Percentiles rank a stretch among this genome's conserved stretches.
phyloP scores from a whole-genome alignment of 2,113 vertebrate genomes.

The Hippolais icterina region DNA sequence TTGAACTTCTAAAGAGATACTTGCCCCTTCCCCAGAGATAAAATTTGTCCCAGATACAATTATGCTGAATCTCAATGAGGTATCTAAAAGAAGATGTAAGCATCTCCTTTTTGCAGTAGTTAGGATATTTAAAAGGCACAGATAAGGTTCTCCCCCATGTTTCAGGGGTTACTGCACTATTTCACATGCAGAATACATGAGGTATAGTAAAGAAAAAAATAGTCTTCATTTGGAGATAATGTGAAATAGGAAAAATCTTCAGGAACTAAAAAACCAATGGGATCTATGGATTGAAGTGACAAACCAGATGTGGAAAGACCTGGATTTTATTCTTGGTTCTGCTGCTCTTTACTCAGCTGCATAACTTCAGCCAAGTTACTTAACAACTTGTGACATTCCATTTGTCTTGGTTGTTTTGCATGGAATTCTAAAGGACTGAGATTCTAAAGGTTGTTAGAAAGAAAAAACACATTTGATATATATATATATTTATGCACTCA shows the following conservation, averaged over 20 bases:
- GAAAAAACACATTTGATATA: neutral
- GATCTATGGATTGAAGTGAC: neutral
- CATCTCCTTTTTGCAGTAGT: neutral
- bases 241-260: neutral
- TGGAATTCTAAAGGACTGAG: neutral
- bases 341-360: neutral
- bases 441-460: neutral
- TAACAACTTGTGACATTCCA: neutral
- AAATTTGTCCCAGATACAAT: neutral
- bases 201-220: neutral
- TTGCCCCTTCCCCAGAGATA: neutral
- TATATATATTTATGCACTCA: neutral
- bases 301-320: neutral
- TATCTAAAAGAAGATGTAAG: slow-evolving; percentile 9
- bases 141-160: neutral
- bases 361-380: neutral
- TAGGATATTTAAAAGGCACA: slow-evolving; percentile 19
- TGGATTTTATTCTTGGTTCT: neutral
- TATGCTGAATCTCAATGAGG: slow-evolving; percentile 3
- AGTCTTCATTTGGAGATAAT: neutral
- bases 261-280: neutral
- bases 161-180: neutral
- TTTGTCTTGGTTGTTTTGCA: neutral
- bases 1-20: neutral
- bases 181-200: neutral